phyloP scores from a whole-genome alignment of 2,797 vertebrate species.

The Scomberomorus guttatus region DNA sequence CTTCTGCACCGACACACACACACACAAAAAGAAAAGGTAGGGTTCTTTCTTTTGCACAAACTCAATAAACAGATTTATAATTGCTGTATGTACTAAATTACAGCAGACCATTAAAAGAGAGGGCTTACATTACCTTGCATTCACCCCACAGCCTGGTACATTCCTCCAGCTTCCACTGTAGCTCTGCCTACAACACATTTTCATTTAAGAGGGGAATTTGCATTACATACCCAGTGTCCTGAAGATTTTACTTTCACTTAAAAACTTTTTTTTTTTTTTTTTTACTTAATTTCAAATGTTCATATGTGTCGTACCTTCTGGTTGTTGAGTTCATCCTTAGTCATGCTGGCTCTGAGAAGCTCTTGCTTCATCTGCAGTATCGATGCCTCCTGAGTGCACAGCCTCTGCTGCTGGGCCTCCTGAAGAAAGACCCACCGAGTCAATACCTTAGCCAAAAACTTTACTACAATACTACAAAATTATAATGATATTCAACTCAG shows the following conservation, averaged over 20 bases:
- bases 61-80: background rate
- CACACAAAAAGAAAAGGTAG: background rate
- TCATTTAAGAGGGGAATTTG: background rate
- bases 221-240: background rate
- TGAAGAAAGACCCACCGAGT: conserved; percentile 55
- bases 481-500: background rate
- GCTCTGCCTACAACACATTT: conserved; percentile 87
- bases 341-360: conserved; percentile 92
- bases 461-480: background rate
- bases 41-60: background rate
- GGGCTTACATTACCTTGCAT: conserved; percentile 87
- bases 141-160: conserved; percentile 90
- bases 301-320: conserved; percentile 87
- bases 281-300: background rate
- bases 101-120: background rate
- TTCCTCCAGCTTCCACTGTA: conserved; percentile 96
- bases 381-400: conserved; percentile 91
- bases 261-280: background rate
- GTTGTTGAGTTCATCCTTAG: conserved; percentile 92
- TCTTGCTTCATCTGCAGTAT: conserved; percentile 99
- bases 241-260: background rate
- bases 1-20: conserved; percentile 86
- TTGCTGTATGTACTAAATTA: background rate
- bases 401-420: conserved; percentile 96
- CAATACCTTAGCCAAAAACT: background rate